A percentile compares a stretch with the other conserved stretches of the same genome.
Evolutionary conservation across 2,888 invertebrate species (phyloP).

Genomic region (Priocnemis perturbator): DNA sequence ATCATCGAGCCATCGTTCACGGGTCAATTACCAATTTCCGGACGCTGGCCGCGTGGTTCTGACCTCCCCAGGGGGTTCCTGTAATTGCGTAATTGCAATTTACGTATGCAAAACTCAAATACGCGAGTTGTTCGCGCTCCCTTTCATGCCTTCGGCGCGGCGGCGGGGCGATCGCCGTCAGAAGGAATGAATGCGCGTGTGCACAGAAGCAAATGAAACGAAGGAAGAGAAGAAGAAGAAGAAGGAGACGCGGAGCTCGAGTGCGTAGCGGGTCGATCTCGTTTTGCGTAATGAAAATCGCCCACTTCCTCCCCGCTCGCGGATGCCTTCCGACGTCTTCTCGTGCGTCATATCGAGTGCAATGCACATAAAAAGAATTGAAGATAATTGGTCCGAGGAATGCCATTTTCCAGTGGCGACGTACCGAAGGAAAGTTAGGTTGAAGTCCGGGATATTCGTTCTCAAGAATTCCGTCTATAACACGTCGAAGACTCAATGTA

Average conservation of each 20-base stretch:
- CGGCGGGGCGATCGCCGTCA: background rate
- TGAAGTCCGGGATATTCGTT: too few relatives aligned
- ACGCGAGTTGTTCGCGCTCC: background rate
- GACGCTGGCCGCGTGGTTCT: conserved; percentile 24
- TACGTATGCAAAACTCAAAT: background rate
- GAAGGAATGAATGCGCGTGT: background rate
- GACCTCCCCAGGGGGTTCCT: background rate
- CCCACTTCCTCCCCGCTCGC: conserved; percentile 51
- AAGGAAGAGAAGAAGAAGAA: too few relatives aligned
- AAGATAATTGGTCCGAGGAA: too few relatives aligned
- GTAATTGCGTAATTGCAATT: conserved; percentile 6
- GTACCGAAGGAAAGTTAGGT: too few relatives aligned
- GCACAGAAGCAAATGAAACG: too few relatives aligned
- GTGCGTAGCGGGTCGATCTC: conserved; percentile 35
- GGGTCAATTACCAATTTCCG: conserved; percentile 60
- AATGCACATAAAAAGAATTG: background rate
- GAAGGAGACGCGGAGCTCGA: background rate
- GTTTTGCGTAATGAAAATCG: conserved; percentile 59
- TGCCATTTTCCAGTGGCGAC: too few relatives aligned
- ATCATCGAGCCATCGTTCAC: conserved; percentile 4
- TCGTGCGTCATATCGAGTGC: background rate
- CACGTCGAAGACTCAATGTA: background rate
- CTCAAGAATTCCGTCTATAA: background rate
- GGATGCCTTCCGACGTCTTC: conserved; percentile 14
- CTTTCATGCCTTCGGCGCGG: background rate